Evolutionary conservation across 23 tunicate species (phyloP), one percentile per base, ranked within the genome.

Genomic region (Styela plicata): DNA sequence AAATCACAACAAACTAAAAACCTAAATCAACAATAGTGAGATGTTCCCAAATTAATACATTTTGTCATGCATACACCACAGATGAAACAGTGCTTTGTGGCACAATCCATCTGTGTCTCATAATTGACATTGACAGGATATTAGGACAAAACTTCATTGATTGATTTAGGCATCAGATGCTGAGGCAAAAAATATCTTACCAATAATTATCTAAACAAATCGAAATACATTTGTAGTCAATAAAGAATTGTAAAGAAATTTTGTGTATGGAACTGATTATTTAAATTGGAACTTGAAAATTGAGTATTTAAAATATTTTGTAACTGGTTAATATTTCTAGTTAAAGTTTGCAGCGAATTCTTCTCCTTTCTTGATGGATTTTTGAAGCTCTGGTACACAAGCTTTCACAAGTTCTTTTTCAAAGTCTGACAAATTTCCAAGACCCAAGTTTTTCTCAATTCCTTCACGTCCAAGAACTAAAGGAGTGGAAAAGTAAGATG

Each of bases 301-400:
- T n/a, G n/a, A n/a, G 7, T 44, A 44, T 44, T 44, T 13, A 44
- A 44, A 44, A 44, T 5, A 5, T 44, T 7, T 44, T 44, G 7
- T 44, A 13, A 44, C 7, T 7, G 13, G 13, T 44, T 44, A 44
- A 44, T 44, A 5, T 7, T 44, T 13, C 57, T 1, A 77, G 63
- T 80, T 22, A 82, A 37, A 85, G 2, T 67, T 80, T 0, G 89
- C 93, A 69, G 99, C 99, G 70, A 96, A 96, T 36, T 96, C 91
- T 80, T 90, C 96, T 53, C 99, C 99, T 80, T 96, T 96, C 82
- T 86, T 87, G 63, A 96, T 91, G 23, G 96, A 92, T 62, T 82
- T 82, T 35, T 86, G 73, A 2, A 96, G 84, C 65, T 96, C 97
- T 21, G 92, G 92, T 5, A 87, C 36, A 31, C 93, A 88, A 19